phyloP scores from a whole-genome alignment of 2,113 vertebrate genomes.

The Kryptolebias marmoratus region DNA sequence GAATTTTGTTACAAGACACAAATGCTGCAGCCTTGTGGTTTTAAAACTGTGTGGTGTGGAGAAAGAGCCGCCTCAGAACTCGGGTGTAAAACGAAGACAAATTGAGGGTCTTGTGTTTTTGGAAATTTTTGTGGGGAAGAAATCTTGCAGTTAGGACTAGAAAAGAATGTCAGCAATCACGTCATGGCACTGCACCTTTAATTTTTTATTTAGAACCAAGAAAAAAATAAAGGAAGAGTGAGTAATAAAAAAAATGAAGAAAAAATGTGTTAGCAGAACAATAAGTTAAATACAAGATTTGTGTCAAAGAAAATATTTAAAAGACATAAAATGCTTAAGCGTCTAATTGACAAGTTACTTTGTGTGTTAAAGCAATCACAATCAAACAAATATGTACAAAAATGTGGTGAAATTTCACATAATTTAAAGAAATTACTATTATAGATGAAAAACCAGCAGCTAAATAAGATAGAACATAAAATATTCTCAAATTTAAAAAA shows the following conservation, averaged over 20 bases:
- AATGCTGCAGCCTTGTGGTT: conserved; percentile 27
- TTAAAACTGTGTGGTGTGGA: not conserved
- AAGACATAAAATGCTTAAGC: conserved; percentile 39
- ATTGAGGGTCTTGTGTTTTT: conserved; percentile 25
- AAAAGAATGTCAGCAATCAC: conserved; percentile 28
- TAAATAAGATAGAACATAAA: conserved; percentile 16
- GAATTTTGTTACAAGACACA: conserved; percentile 22
- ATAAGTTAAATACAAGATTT: conserved; percentile 75
- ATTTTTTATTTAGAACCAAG: conserved; percentile 71
- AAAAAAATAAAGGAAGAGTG: conserved; percentile 35
- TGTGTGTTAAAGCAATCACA: conserved; percentile 42
- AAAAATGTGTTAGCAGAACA: conserved; percentile 60
- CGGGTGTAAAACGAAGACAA: conserved; percentile 30
- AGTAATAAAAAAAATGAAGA: conserved; percentile 38
- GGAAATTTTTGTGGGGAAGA: not conserved
- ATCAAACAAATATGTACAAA: conserved; percentile 73
- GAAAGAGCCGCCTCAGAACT: conserved; percentile 13
- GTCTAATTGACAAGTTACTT: conserved; percentile 45
- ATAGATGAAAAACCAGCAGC: conserved; percentile 35
- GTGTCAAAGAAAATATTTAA: conserved; percentile 51
- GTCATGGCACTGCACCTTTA: conserved; percentile 35
- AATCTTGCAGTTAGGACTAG: conserved; percentile 15
- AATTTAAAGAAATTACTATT: conserved; percentile 67
- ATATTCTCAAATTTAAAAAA: conserved; percentile 12
- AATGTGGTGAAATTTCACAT: conserved; percentile 58